A percentile compares a stretch with the other conserved stretches of the same genome.
Conservation (phyloP, 35 echinoderm and acorn worm species). For the Hemicentrotus pulcherrimus region DNA sequence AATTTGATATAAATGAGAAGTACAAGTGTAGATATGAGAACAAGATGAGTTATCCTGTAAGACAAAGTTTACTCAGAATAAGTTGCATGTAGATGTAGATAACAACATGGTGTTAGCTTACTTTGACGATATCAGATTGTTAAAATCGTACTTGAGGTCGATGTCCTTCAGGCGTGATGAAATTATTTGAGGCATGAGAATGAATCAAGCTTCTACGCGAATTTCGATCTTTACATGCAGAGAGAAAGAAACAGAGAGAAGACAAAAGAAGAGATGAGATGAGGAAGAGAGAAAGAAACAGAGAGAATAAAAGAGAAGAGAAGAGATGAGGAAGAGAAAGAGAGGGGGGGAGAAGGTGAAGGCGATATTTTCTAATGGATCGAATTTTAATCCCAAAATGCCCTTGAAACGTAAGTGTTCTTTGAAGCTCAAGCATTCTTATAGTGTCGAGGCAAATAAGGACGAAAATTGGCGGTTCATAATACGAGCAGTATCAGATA, state of each 20-base stretch:
- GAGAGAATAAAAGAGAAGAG: not conserved
- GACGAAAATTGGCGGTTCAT: not conserved
- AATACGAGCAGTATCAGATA: not conserved
- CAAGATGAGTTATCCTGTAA: too few relatives aligned
- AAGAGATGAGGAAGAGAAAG: not conserved
- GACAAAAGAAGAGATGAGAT: not conserved
- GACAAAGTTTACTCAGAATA: too few relatives aligned
- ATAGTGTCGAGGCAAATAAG: not conserved
- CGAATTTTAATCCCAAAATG: not conserved
- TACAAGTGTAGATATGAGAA: too few relatives aligned
- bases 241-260: not conserved
- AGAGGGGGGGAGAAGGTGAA: not conserved
- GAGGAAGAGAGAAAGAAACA: not conserved
- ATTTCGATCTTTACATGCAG: too few relatives aligned
- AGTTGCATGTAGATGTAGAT: too few relatives aligned
- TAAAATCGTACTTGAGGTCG: too few relatives aligned
- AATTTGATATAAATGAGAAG: too few relatives aligned
- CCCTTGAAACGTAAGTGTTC: conserved; percentile 6
- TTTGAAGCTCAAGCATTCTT: not conserved
- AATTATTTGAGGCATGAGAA: too few relatives aligned
- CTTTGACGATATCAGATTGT: too few relatives aligned
- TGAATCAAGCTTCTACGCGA: too few relatives aligned
- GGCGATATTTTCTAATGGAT: not conserved
- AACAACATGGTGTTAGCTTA: too few relatives aligned
- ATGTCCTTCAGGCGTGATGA: too few relatives aligned